Percentiles rank a stretch among this genome's conserved stretches.
These are phyloP conservation scores for Ophiodon elongatus DNA, from an alignment of 2,113 vertebrate species.

Conservation along the genomic window DNA sequence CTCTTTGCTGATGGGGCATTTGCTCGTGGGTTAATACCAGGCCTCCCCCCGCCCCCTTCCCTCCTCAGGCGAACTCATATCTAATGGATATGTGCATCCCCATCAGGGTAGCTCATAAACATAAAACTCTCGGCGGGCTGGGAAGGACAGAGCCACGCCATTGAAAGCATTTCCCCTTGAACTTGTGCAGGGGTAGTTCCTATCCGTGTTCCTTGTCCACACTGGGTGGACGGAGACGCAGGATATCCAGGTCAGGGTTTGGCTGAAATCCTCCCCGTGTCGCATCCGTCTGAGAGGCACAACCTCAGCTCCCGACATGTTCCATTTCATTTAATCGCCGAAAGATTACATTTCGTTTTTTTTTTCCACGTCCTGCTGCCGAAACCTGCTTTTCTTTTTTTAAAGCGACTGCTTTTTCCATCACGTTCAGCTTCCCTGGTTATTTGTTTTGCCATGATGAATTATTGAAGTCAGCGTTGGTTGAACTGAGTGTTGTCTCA, in stretches of 20 bases:
- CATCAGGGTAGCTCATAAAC: conserved; percentile 73
- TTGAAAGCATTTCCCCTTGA: conserved; percentile 70
- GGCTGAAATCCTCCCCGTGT: conserved; percentile 62
- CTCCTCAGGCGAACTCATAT: conserved; percentile 55
- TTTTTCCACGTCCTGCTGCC: conserved; percentile 11
- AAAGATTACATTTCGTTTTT: conserved; percentile 11
- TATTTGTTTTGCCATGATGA: conserved; percentile 64
- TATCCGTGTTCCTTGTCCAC: conserved; percentile 61
- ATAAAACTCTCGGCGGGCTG: conserved; percentile 57
- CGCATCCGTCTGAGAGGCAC: conserved; percentile 23
- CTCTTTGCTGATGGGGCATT: conserved; percentile 79
- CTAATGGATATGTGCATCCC: conserved; percentile 74
- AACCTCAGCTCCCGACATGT: not conserved
- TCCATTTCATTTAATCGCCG: conserved; percentile 36
- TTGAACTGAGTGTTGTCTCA: conserved; percentile 62
- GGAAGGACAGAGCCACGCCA: conserved; percentile 53
- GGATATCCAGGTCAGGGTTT: conserved; percentile 79
- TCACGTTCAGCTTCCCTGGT: conserved; percentile 21
- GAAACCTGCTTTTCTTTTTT: not conserved
- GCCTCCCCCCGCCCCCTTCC: not conserved
- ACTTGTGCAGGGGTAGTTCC: conserved; percentile 57
- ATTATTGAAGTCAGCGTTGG: conserved; percentile 63
- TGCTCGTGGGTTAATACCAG: conserved; percentile 73
- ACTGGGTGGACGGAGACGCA: conserved; percentile 69
- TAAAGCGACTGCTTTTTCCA: not conserved